Evolutionary conservation across 2,888 invertebrate species (phyloP), one percentile per base, ranked within the genome.

Genomic region (Elegia similella): DNA sequence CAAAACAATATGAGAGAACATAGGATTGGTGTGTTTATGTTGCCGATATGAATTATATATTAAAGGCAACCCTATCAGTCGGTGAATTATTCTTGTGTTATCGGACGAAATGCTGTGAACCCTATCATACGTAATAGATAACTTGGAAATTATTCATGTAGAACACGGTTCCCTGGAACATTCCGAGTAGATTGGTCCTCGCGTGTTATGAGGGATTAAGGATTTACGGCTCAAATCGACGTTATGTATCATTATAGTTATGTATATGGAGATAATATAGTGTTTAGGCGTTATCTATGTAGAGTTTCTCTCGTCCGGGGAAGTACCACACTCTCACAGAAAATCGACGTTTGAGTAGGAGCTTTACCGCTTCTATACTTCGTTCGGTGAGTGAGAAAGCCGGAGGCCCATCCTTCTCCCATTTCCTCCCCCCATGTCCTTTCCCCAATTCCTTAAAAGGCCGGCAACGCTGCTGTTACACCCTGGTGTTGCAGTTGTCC

Each of bases 71-170:
- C 62, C 62, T 60, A 58, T 59, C 60, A 59, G 54, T 62, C 46
- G 61, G 64, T 67, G 67, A 69, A 70, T 73, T 70, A 68, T 72
- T 69, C 65, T 65, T 66, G 63, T 62, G 62, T 67, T 65, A 70
- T 68, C 64, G 60, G 59, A 55, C 29, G 44, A 57, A 48, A 59
- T 63, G 63, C 57, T 65, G 65, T 68, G 55, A 60, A 56, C 59
- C 60, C 56, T 57, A 57, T 58, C 59, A 55, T 57, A 56, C 32
- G 60, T 69, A 69, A 67, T 66, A 69, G 70, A 67, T 66, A 68
- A 66, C 68, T 59, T 57, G 55, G 67, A 72, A 23, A 80, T 78
- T 73, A 80, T 77, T 76, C 72, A 80, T 73, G 70, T 63, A 65
- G 62, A 56, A 62, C 63, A 62, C 63, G 62, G 63, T 64, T 62